Conservation (phyloP, 2,888 invertebrate species). For the Anoncus sp. region DNA sequence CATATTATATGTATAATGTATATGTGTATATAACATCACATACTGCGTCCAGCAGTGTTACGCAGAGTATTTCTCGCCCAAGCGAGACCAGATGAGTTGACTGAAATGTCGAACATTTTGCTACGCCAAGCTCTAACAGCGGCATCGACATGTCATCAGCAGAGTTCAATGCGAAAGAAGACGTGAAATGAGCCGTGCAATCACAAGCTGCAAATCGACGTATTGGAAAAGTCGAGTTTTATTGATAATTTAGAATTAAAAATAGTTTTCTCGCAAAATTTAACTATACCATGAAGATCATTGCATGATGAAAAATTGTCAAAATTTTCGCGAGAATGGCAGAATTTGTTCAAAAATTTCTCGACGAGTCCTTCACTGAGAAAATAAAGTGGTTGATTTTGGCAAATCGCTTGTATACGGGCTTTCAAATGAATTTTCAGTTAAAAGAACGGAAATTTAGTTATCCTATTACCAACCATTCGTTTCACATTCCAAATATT, state of each 20-base stretch:
- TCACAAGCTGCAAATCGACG: not conserved
- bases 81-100: constrained; percentile 29
- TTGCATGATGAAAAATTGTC: too few species aligned
- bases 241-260: not conserved
- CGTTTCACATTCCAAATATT: too few species aligned
- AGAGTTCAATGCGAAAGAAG: constrained; percentile 45
- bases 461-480: too few species aligned
- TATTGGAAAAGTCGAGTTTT: constrained; percentile 1
- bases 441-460: too few species aligned
- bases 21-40: not conserved
- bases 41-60: constrained; percentile 6
- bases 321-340: too few species aligned
- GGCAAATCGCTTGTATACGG: too few species aligned
- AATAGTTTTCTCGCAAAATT: not conserved
- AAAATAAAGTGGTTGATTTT: too few species aligned
- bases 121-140: constrained; percentile 16
- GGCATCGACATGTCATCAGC: constrained; percentile 55
- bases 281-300: not conserved
- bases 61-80: constrained; percentile 29
- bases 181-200: constrained; percentile 3
- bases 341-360: too few species aligned
- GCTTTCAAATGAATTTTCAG: too few species aligned
- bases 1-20: not conserved
- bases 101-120: constrained; percentile 47
- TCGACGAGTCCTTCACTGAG: too few species aligned